Conservation (phyloP, 1,140 invertebrate genomes). For the Octopus sinensis region DNA sequence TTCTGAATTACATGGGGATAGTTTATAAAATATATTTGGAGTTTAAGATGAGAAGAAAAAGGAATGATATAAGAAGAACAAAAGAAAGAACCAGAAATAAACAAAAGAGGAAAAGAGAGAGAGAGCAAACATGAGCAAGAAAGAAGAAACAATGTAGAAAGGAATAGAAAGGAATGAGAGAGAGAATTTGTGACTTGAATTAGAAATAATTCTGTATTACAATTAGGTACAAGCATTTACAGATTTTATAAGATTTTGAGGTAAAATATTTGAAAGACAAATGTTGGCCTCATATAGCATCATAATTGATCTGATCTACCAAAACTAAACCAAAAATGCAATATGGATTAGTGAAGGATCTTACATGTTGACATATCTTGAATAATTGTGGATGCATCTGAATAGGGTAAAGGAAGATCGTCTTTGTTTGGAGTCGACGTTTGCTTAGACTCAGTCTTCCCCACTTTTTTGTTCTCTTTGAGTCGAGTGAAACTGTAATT, state of each 20-base stretch:
- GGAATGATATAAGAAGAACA: neutral
- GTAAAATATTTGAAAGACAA: neutral
- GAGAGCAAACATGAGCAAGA: neutral
- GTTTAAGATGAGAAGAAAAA: neutral
- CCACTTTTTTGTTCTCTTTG: too few relatives aligned
- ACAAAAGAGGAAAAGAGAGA: neutral
- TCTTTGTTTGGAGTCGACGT: constrained; percentile 7
- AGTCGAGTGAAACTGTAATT: too few relatives aligned
- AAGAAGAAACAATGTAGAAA: neutral
- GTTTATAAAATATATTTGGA: neutral
- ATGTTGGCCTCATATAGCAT: neutral
- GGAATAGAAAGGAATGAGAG: neutral
- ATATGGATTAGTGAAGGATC: neutral
- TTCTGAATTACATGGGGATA: neutral
- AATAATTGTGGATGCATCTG: neutral
- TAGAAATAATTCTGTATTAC: neutral
- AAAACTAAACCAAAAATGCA: neutral
- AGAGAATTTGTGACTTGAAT: neutral
- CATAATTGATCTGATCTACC: neutral
- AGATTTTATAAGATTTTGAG: neutral
- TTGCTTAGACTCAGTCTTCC: neutral
- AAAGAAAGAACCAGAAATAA: neutral
- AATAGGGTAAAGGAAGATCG: neutral
- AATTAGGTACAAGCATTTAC: neutral
- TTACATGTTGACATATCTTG: constrained; percentile 8